phyloP scores from a whole-genome alignment of 1,140 invertebrate genomes.

The Conopomorpha cramerella region DNA sequence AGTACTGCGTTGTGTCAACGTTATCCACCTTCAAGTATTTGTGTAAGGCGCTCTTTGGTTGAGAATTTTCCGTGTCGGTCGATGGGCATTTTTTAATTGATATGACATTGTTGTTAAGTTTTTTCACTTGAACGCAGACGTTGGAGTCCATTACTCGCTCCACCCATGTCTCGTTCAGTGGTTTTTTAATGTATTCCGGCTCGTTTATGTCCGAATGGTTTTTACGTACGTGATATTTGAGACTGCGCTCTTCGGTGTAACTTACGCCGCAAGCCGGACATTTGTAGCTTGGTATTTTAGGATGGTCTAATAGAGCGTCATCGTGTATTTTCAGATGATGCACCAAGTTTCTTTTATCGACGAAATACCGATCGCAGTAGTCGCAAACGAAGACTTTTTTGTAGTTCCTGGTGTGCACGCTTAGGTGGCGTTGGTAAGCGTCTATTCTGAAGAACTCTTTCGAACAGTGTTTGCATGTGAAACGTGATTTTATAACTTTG shows the following conservation, averaged over 20 bases:
- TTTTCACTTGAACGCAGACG: slow-evolving; percentile 25
- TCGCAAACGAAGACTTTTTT: slow-evolving; percentile 15
- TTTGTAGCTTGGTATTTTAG: slow-evolving; percentile 5
- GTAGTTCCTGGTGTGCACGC: slow-evolving; percentile 7
- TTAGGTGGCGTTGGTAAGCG: slow-evolving; percentile 12
- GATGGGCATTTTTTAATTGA: slow-evolving; percentile 17
- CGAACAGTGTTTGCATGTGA: slow-evolving; percentile 15
- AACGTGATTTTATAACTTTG: slow-evolving; percentile 12
- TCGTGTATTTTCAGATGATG: slow-evolving; percentile 22
- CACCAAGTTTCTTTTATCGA: slow-evolving; percentile 25
- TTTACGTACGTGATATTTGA: slow-evolving; percentile 24
- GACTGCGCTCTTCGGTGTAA: slow-evolving; percentile 20
- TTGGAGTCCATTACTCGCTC: slow-evolving; percentile 19
- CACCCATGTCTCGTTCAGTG: slow-evolving; percentile 31
- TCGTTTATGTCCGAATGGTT: slow-evolving; percentile 19
- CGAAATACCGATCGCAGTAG: slow-evolving; percentile 19
- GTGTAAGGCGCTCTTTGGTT: slow-evolving; percentile 2
- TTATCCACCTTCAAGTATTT: slow-evolving; percentile 11
- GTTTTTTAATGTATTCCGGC: slow-evolving; percentile 9
- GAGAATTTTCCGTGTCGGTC: background rate
- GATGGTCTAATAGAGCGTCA: slow-evolving; percentile 6
- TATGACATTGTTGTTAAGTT: slow-evolving; percentile 26
- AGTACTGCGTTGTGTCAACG: slow-evolving; percentile 14
- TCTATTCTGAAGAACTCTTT: slow-evolving; percentile 25
- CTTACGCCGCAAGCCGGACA: slow-evolving; percentile 17